Percentiles rank a stretch among this genome's conserved stretches.
Conservation (phyloP, 2,113 vertebrate genomes). For the Melanerpes formicivorus region DNA sequence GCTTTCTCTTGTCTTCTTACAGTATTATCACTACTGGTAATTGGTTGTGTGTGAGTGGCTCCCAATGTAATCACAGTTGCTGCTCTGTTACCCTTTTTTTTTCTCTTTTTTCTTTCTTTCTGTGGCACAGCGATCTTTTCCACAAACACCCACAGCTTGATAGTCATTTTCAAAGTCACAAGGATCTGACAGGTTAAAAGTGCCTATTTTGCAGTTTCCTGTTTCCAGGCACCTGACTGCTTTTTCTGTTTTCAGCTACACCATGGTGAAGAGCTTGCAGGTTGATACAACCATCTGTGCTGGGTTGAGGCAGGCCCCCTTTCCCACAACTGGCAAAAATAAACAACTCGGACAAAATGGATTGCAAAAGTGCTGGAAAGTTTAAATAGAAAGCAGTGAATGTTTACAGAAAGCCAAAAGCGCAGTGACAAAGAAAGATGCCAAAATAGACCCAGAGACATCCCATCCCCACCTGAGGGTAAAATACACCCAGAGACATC, state of each 20-base stretch:
- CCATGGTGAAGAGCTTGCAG: background rate
- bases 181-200: background rate
- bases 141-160: background rate
- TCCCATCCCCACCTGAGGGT: no score
- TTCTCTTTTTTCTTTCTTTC: background rate
- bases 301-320: no score
- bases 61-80: background rate
- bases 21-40: background rate
- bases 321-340: no score
- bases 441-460: no score
- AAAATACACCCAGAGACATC: no score
- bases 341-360: no score
- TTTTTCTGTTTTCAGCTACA: background rate
- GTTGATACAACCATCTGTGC: background rate
- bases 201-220: background rate
- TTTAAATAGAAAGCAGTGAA: no score
- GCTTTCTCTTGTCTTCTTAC: background rate
- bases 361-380: no score
- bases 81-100: background rate
- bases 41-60: background rate
- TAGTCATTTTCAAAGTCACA: background rate
- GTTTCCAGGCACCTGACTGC: background rate
- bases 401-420: no score
- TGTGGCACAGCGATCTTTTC: background rate
- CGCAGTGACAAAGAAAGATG: no score